A percentile compares a stretch with the other conserved stretches of the same genome.
Conservation (phyloP, 2,888 invertebrate species). For the Xestia c-nigrum region DNA sequence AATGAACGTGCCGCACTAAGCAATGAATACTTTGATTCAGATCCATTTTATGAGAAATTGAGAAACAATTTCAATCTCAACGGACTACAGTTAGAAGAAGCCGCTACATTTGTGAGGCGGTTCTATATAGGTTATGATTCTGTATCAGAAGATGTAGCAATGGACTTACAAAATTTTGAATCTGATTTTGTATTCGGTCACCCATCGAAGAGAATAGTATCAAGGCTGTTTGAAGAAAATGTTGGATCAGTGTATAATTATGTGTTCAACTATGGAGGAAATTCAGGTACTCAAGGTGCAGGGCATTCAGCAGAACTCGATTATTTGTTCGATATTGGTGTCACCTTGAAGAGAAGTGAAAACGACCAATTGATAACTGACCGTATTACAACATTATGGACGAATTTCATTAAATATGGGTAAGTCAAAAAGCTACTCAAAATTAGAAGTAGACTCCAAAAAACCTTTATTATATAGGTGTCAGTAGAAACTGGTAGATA, state of each 20-base stretch:
- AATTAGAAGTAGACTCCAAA: not conserved
- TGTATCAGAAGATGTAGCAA: constrained; percentile 71
- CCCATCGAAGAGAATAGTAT: constrained; percentile 80
- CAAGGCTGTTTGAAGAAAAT: constrained; percentile 77
- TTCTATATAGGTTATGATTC: constrained; percentile 85
- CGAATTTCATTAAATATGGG: constrained; percentile 87
- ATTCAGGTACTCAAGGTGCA: constrained; percentile 72
- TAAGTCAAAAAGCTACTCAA: constrained; percentile 65
- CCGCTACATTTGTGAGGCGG: constrained; percentile 76
- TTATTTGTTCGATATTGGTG: constrained; percentile 78
- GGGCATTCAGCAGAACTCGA: constrained; percentile 79
- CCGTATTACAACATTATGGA: constrained; percentile 81
- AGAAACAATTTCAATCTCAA: constrained; percentile 80
- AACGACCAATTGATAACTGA: constrained; percentile 77
- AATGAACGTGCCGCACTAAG: constrained; percentile 73
- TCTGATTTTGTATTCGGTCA: constrained; percentile 83
- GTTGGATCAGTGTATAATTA: constrained; percentile 82
- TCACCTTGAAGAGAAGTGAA: constrained; percentile 64
- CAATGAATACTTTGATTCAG: constrained; percentile 75
- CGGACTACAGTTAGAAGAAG: constrained; percentile 71
- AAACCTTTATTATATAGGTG: not conserved
- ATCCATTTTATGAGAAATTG: constrained; percentile 81
- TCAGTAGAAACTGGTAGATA: not conserved
- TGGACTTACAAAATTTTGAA: constrained; percentile 78
- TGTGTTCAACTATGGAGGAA: constrained; percentile 80